Conservation (phyloP, 1,140 invertebrate genomes). For the Stegodyphus mimosarum region DNA sequence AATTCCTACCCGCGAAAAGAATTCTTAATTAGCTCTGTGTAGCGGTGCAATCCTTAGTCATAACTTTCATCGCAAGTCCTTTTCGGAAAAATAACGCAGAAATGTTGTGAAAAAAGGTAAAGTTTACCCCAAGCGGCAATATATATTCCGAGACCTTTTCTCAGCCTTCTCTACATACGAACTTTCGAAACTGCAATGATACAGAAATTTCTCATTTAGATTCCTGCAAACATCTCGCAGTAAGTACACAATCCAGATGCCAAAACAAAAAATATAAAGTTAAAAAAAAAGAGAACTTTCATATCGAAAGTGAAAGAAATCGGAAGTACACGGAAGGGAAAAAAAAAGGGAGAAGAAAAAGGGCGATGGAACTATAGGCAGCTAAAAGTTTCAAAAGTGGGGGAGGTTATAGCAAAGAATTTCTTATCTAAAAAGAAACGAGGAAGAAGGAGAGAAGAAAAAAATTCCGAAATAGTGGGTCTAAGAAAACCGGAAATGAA, state of each 20-base stretch:
- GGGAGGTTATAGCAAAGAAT: conserved; percentile 44
- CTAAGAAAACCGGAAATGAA: conserved; percentile 54
- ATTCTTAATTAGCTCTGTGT: too few relatives aligned
- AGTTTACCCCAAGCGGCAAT: too few relatives aligned
- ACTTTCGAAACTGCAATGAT: too few relatives aligned
- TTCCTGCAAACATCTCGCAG: conserved; percentile 4
- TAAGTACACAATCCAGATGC: conserved; percentile 48
- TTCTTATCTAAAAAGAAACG: conserved; percentile 25
- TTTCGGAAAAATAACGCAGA: too few relatives aligned
- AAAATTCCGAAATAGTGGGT: conserved; percentile 8
- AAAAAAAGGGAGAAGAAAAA: conserved; percentile 13
- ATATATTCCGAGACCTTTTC: too few relatives aligned
- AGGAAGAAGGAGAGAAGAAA: neutral
- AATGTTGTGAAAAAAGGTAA: too few relatives aligned
- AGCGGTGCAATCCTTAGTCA: too few relatives aligned
- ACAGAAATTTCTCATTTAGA: conserved; percentile 42
- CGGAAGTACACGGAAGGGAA: conserved; percentile 19
- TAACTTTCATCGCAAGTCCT: too few relatives aligned
- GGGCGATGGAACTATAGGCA: neutral
- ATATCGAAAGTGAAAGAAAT: conserved; percentile 49
- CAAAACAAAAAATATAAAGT: neutral
- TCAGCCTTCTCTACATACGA: too few relatives aligned
- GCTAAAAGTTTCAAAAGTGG: conserved; percentile 50
- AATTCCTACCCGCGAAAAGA: too few relatives aligned
- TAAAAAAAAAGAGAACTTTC: conserved; percentile 17